Percentiles rank a stretch among this genome's conserved stretches.
phyloP scores from a whole-genome alignment of 2,888 invertebrate species.

The Steinernema carpocapsae region DNA sequence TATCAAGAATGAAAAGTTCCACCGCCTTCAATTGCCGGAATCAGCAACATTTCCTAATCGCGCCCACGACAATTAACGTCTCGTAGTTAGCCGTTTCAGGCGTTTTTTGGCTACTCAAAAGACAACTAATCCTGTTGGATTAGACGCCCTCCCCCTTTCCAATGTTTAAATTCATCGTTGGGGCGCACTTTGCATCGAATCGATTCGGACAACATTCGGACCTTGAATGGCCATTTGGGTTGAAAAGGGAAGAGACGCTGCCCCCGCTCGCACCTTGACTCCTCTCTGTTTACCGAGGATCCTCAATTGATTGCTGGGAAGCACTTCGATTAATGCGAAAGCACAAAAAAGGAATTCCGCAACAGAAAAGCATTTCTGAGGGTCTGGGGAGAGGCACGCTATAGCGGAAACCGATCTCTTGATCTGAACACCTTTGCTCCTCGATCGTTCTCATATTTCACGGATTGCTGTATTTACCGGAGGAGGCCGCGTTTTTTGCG shows the following conservation, averaged over 20 bases:
- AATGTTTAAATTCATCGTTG: not conserved
- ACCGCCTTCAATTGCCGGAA: not conserved
- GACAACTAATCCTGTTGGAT: conserved; percentile 26
- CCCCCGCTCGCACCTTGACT: no score
- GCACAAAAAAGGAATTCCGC: no score
- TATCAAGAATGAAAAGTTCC: conserved; percentile 10
- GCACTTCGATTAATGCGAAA: no score
- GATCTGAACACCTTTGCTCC: not conserved
- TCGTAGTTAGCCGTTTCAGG: conserved; percentile 5
- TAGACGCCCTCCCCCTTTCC: not conserved
- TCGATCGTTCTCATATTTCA: conserved; percentile 27
- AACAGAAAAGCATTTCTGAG: no score
- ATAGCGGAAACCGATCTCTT: not conserved
- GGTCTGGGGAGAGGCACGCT: not conserved
- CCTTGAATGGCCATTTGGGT: not conserved
- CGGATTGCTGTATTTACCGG: conserved; percentile 21
- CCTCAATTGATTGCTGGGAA: no score
- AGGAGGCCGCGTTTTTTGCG: conserved; percentile 4
- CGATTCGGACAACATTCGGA: conserved; percentile 34
- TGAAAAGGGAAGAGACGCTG: conserved; percentile 16
- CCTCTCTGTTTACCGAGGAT: no score
- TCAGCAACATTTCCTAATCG: conserved; percentile 13
- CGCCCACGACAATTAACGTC: not conserved
- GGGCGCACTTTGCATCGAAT: not conserved
- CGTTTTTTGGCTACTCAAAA: conserved; percentile 14